phyloP scores from a whole-genome alignment of 2,797 vertebrate species.

The Pangasius krempfi region DNA sequence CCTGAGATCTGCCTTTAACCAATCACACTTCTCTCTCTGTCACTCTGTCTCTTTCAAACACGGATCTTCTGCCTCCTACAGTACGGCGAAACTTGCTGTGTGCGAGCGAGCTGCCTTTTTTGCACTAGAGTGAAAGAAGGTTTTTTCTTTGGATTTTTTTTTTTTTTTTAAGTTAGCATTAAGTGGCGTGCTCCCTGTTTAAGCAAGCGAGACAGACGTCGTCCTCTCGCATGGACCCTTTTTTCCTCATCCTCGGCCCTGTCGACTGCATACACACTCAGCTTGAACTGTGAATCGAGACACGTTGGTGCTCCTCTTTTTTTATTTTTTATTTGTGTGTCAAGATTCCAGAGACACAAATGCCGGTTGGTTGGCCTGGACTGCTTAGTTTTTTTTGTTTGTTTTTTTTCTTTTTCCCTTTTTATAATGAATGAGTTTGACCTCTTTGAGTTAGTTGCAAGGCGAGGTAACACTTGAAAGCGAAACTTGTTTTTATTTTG shows the following conservation, averaged over 20 bases:
- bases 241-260: slow-evolving; percentile 36
- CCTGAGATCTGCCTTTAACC: slow-evolving; percentile 54
- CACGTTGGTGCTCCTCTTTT: slow-evolving; percentile 46
- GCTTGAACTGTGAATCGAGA: slow-evolving; percentile 53
- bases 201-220: slow-evolving; percentile 42
- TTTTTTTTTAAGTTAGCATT: slow-evolving; percentile 91
- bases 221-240: slow-evolving; percentile 27
- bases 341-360: not conserved
- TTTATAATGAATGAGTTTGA: not conserved
- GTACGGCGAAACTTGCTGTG: slow-evolving; percentile 84
- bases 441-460: slow-evolving; percentile 36
- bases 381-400: not conserved
- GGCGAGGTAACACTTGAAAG: slow-evolving; percentile 57
- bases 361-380: not conserved
- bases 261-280: slow-evolving; percentile 54
- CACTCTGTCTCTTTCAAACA: slow-evolving; percentile 64
- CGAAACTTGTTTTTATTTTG: slow-evolving; percentile 33
- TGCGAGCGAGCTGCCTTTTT: slow-evolving; percentile 95
- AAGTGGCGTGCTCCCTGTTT: slow-evolving; percentile 73
- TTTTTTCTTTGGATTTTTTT: slow-evolving; percentile 83
- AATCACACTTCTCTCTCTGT: slow-evolving; percentile 65
- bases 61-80: slow-evolving; percentile 70
- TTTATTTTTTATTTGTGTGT: not conserved
- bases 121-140: slow-evolving; percentile 99
- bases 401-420: not conserved